Evolutionary conservation across 2,113 vertebrate species (phyloP), one percentile per base, ranked within the genome.

Genomic region (Chamaea fasciata): DNA sequence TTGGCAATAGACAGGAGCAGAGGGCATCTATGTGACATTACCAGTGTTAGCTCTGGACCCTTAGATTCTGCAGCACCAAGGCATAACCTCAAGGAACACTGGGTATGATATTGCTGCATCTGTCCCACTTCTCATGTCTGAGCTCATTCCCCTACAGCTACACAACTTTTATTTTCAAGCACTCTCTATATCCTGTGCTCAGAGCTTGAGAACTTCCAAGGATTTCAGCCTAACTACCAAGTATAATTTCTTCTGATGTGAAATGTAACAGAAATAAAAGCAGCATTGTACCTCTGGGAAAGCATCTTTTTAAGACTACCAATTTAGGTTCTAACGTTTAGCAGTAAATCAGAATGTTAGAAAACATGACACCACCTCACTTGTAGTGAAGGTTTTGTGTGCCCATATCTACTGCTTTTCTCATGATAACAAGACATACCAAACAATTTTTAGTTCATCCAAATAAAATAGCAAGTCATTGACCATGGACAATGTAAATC

Each of bases 221-320:
- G 56, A 59, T 50, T 75, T 83, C 39, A 9, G 63, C 11, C 35
- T 42, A 80, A 22, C 47, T 46, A 73, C 18, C 12, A 68, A 78
- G 10, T n/a, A 69, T 42, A 16, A 55, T 13, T n/a, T 63, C 56
- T 31, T 85, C 42, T 65, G 27, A 69, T 11, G 15, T 16, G 19
- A 92, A 93, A 94, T 56, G 13, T 47, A 82, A 86, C 1, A 10
- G 33, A 65, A 90, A 70, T 63, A 75, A 79, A 91, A 75, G 39
- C 30, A 92, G 76, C 20, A 19, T 23, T 71, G 18, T 12, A 53
- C 17, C 41, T 60, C 49, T 30, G 16, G 14, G 24, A 82, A 87
- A 60, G 5, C 30, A 55, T 49, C 13, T 52, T 78, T 70, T 18
- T 53, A 31, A 81, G 31, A 87, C 15, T 15, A 37, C 15, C 55